Evolutionary conservation across 2,888 invertebrate species (phyloP), one percentile per base, ranked within the genome.

Genomic region (Synanthedon vespiformis): DNA sequence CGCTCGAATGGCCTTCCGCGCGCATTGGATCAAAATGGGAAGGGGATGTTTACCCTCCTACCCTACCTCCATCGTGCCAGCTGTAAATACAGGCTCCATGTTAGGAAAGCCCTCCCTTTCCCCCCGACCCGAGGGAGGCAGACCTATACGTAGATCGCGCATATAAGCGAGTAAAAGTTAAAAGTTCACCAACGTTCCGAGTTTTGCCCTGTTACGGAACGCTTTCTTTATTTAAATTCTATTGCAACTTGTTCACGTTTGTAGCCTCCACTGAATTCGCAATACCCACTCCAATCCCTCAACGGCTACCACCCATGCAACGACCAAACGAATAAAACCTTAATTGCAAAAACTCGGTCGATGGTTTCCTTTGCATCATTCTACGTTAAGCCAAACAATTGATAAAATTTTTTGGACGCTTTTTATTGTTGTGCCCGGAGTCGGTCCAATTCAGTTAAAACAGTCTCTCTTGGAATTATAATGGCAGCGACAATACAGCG

Each of bases 211-310:
- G 80, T 80, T 78, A 74, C 71, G 65, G 71, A 82, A 77, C 75
- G 81, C 70, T 83, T 72, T 84, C 83, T 85, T 86, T 86, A 84
- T 86, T 86, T 80, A 85, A 84, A 85, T 82, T 81, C 77, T 77
- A 88, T 89, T 80, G 89, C 89, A 89, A 89, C 87, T 83, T 76
- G 80, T 73, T 74, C 75, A 63, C 82, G 77, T 84, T 84, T 88
- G 85, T 87, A 83, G 65, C 72, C 74, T 72, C 68, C 61, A 64
- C 69, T 74, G 79, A 80, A 79, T 80, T 80, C 72, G 70, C 68
- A 77, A 80, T 73, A 70, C 64, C 64, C 66, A 61, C 65, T 75
- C 73, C 63, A 70, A 68, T 66, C 72, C 73, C 48, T 55, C 52
- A 40, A 47, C 51, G 41, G 40, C 40, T 50, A 47, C 34, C 34